phyloP scores from a whole-genome alignment of 2,888 invertebrate genomes.

The Mylabris sibirica region DNA sequence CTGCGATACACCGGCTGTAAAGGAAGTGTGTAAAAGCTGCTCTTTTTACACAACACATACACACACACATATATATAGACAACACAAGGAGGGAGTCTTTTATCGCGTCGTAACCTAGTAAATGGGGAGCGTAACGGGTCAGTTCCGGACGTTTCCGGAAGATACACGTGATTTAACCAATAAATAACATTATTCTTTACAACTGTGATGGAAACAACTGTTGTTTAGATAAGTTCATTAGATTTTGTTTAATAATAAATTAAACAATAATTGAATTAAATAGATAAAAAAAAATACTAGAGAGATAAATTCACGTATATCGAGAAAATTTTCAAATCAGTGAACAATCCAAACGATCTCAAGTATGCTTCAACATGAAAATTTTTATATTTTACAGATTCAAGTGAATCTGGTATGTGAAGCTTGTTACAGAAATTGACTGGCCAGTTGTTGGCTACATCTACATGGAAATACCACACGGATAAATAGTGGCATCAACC shows the following conservation, averaged over 20 bases:
- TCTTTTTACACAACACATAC: constrained; percentile 38
- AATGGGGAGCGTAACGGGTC: constrained; percentile 56
- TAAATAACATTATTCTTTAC: constrained; percentile 34
- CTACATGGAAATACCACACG: constrained; percentile 31
- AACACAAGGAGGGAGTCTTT: constrained; percentile 49
- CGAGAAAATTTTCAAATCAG: background rate
- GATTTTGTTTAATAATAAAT: background rate
- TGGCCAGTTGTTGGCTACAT: background rate
- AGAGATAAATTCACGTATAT: background rate
- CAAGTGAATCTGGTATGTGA: constrained; percentile 1
- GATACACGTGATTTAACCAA: constrained; percentile 57
- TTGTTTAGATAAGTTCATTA: background rate
- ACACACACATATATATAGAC: no score
- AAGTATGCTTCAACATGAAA: background rate
- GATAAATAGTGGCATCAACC: constrained; percentile 21
- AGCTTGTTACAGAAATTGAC: background rate
- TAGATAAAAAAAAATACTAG: background rate
- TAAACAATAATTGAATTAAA: background rate
- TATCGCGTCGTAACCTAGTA: constrained; percentile 57
- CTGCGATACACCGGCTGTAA: constrained; percentile 33
- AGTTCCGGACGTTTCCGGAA: constrained; percentile 56
- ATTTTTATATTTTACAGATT: background rate
- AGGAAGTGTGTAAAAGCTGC: constrained; percentile 44
- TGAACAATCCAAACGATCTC: constrained; percentile 2
- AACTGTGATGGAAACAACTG: background rate